phyloP scores from a whole-genome alignment of 2,797 vertebrate genomes.

The Lutjanus argentimaculatus region DNA sequence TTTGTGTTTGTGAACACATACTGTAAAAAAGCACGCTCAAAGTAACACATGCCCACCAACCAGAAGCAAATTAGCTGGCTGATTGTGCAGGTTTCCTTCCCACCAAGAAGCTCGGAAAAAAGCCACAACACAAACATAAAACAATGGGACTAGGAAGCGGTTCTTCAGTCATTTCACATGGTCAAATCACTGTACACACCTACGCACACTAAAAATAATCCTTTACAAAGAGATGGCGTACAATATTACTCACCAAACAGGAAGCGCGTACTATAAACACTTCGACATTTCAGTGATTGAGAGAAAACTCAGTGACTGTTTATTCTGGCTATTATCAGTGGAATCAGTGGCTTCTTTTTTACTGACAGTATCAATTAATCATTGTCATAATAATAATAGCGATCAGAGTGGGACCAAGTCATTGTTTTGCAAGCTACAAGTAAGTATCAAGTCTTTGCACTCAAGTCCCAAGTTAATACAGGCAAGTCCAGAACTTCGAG shows the following conservation, averaged over 20 bases:
- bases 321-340: neutral
- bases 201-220: constrained; percentile 66
- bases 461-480: too few species aligned
- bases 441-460: too few species aligned
- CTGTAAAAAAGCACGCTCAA: constrained; percentile 4
- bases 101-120: constrained; percentile 38
- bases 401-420: neutral
- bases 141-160: constrained; percentile 77
- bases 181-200: constrained; percentile 46
- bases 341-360: neutral
- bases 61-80: constrained; percentile 45
- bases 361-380: neutral
- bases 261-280: constrained; percentile 54
- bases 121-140: constrained; percentile 46
- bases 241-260: constrained; percentile 64
- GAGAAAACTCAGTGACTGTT: neutral
- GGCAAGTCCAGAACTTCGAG: too few species aligned
- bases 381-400: neutral
- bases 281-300: constrained; percentile 16
- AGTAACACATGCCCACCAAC: constrained; percentile 13
- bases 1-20: constrained; percentile 14
- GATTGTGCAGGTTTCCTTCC: constrained; percentile 77
- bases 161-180: constrained; percentile 50
- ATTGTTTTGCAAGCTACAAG: neutral
- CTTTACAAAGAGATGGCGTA: constrained; percentile 41